A percentile compares a stretch with the other conserved stretches of the same genome.
phyloP scores from a whole-genome alignment of 2,113 vertebrate genomes.

The Cynopterus brachyotis region DNA sequence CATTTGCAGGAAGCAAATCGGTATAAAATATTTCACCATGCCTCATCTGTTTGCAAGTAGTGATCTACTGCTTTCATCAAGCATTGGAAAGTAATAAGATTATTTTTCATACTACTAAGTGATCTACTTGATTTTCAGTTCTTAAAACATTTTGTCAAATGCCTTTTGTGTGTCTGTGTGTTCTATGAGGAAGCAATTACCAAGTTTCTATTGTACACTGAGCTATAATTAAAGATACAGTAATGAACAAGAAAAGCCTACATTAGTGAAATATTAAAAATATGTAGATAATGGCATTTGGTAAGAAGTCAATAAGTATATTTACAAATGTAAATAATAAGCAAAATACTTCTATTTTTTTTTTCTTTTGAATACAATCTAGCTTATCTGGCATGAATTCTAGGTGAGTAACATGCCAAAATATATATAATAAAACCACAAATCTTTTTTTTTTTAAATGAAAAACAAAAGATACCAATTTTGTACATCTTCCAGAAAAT shows the following conservation, averaged over 20 bases:
- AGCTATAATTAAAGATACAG: background rate
- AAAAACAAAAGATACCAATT: background rate
- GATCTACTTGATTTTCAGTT: background rate
- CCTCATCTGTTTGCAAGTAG: background rate
- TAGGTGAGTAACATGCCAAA: background rate
- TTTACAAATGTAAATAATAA: background rate
- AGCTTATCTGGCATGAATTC: background rate
- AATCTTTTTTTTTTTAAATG: background rate
- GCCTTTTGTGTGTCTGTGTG: background rate
- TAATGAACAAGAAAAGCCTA: background rate
- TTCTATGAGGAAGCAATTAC: background rate
- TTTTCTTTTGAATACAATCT: background rate
- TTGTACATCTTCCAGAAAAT: background rate
- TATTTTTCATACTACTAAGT: background rate
- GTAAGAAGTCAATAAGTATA: background rate
- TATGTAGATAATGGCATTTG: background rate
- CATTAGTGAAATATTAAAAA: background rate
- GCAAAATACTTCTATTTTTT: background rate
- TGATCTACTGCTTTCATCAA: background rate
- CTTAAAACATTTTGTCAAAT: background rate
- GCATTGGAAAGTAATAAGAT: background rate
- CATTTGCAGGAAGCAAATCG: background rate
- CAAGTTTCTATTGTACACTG: background rate
- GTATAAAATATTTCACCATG: background rate
- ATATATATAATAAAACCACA: background rate